Base-by-base conservation (phyloP, 2,113 vertebrate genomes). In the Marmota flaviventris region DNA sequence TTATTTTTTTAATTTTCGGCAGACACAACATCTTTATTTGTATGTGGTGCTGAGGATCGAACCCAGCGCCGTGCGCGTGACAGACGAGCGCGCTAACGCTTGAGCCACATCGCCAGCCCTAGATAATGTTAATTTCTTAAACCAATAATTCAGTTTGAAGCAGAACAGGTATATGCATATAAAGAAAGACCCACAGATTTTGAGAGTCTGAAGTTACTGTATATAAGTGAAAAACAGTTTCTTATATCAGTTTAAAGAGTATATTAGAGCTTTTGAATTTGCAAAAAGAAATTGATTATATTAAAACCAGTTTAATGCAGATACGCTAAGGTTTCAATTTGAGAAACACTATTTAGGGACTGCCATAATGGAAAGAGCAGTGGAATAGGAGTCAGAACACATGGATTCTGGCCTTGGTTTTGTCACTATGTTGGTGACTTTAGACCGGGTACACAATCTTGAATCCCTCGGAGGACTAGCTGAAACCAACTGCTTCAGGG, bases 221-320 rank as follows among this genome's bases (percentile, higher is more conserved):
- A 72, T 22, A 58, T 76, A 89, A 93, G 10, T 58, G 53, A 93
- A 93, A 91, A 91, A 51, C 48, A 39, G 32, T 65, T 93, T 78
- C 70, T 69, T 73, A 58, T 63, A 61, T 20, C 86, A 53, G 45
- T 73, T 89, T 34, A 85, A 78, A 29, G 24, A 22, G 27, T 63
- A 45, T 24, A 81, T 9, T 78, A 94, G 13, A 63, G 12, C 25
- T 42, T 90, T 97, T 37, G 27, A 93, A 70, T 93, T 79, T 87
- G 56, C 32, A 78, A 72, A 92, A 32, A 93, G 20, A 91, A 93
- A 76, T 12, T 37, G 7, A 69, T 85, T 58, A 29, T 72, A 94
- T 77, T 85, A 73, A 77, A 89, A 78, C 27, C 32, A 61, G 78
- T 45, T 89, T 94, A 91, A 65, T 65, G 97, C 63, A 73, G 58